Evolutionary conservation across 2,113 vertebrate species (phyloP), one percentile per base, ranked within the genome.

Genomic region (Aythya baeri): DNA sequence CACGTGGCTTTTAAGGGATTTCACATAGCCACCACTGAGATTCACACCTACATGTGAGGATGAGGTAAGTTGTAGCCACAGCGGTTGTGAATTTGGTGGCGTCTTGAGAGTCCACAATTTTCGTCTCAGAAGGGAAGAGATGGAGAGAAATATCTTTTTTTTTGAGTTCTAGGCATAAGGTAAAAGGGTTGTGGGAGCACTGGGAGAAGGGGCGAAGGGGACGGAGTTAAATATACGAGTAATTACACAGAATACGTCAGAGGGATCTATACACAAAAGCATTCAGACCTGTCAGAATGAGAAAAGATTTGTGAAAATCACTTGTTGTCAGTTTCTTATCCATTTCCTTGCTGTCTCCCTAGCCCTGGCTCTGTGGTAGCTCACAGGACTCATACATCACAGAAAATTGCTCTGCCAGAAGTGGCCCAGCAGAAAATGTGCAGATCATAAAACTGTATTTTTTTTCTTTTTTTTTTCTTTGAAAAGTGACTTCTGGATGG

Each of bases 161-260:
- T 83, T 16, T 77, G 68, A 88, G 18, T 23, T 66, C 34, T 63
- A 2, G 1, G 32, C 7, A 2, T 54, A 34, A 43, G 13, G 34
- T 36, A 57, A 31, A 41, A 57, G 36, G 22, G 3, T 49, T 22
- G 1, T 0, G 0, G 32, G 70, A 54, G 72, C 22, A 32, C 7
- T 58, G 52, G 32, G 41, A 43, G 52, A 49, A 25, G 3, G 7
- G 6, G 11, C 36, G 62, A 59, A 61, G 27, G 7, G n/a, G 18
- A 14, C 11, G 59, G 34, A 83, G 12, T 89, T 85, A 54, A 93
- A 29, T n/a, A 32, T 25, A 29, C 21, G 59, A 78, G 46, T 34
- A 55, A 25, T 79, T 57, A 26, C 23, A 44, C 15, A 41, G 29
- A 26, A 43, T 43, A n/a, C n/a, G 25, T 55, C 62, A 17, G 65